Evolutionary conservation across 2,113 vertebrate genomes (phyloP).

Genomic region (Benitochromis conjunctus): DNA sequence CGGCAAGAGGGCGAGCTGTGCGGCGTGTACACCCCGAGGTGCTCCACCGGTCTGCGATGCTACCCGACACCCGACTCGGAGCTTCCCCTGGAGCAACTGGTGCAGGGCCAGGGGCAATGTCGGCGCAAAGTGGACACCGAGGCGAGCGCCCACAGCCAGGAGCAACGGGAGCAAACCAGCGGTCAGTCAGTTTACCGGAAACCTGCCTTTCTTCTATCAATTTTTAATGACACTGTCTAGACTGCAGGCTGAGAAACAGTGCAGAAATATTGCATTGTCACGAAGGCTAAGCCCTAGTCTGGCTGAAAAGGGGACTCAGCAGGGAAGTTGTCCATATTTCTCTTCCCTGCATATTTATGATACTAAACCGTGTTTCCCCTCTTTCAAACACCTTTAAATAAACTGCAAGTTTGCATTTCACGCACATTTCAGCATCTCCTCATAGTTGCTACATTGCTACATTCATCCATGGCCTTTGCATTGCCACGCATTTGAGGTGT

Average conservation of each 20-base stretch:
- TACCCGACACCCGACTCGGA: constrained; percentile 88
- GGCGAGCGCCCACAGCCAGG: constrained; percentile 63
- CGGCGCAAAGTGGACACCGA: constrained; percentile 80
- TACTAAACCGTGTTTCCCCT: not conserved
- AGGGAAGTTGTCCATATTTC: not conserved
- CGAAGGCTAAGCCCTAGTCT: not conserved
- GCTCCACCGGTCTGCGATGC: constrained; percentile 85
- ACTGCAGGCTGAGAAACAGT: constrained; percentile 24
- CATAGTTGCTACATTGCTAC: not conserved
- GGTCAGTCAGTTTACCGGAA: constrained; percentile 63
- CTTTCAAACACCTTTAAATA: not conserved
- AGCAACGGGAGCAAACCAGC: constrained; percentile 74
- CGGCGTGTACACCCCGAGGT: constrained; percentile 91
- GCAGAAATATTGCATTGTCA: constrained; percentile 28
- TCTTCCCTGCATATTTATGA: not conserved
- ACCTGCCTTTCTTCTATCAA: constrained; percentile 26
- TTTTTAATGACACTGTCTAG: constrained; percentile 62
- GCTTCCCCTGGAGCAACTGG: constrained; percentile 86
- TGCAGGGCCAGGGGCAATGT: constrained; percentile 87
- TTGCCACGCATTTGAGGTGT: not conserved
- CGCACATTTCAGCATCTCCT: not conserved
- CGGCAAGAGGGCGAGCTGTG: constrained; percentile 81
- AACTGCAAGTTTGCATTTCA: not conserved
- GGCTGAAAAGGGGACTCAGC: not conserved
- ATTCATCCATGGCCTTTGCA: not conserved